Percentiles rank a stretch among this genome's conserved stretches.
These are phyloP conservation scores for Turritopsis dohrnii DNA, from an alignment of 30 jellyfish, hydroid and myxozoan species.

Conservation along the genomic window DNA sequence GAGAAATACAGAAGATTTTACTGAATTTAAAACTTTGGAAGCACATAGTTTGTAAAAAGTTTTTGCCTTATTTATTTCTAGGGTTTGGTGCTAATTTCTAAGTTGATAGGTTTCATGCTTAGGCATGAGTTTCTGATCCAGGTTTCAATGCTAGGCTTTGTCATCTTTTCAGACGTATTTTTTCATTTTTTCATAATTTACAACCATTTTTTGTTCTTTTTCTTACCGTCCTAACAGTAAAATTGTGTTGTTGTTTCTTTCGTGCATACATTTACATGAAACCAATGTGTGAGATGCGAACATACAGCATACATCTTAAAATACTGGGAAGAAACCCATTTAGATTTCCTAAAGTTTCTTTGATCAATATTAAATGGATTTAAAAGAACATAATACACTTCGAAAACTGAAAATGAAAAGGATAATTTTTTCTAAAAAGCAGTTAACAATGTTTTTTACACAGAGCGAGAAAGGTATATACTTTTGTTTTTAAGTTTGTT, in stretches of 20 bases:
- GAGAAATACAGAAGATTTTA: neutral
- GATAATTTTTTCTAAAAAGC: too few relatives aligned
- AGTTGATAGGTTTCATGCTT: neutral
- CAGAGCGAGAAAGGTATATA: too few relatives aligned
- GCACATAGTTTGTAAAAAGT: neutral
- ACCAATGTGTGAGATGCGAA: too few relatives aligned
- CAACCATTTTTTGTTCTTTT: neutral
- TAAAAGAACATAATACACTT: too few relatives aligned
- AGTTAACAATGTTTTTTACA: too few relatives aligned
- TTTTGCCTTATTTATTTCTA: neutral
- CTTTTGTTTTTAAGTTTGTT: too few relatives aligned
- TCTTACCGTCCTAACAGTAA: neutral
- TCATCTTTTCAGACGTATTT: neutral
- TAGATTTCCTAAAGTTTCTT: too few relatives aligned
- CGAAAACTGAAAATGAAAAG: too few relatives aligned
- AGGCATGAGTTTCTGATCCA: neutral
- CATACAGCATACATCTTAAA: too few relatives aligned
- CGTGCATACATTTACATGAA: too few relatives aligned
- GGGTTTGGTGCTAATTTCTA: neutral
- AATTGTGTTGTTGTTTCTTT: neutral
- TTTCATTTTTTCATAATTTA: neutral
- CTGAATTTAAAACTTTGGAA: neutral
- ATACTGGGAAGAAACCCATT: neutral
- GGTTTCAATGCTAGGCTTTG: neutral
- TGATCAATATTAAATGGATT: too few relatives aligned